Conservation (phyloP, 2,888 invertebrate genomes). For the Beris chalybata region DNA sequence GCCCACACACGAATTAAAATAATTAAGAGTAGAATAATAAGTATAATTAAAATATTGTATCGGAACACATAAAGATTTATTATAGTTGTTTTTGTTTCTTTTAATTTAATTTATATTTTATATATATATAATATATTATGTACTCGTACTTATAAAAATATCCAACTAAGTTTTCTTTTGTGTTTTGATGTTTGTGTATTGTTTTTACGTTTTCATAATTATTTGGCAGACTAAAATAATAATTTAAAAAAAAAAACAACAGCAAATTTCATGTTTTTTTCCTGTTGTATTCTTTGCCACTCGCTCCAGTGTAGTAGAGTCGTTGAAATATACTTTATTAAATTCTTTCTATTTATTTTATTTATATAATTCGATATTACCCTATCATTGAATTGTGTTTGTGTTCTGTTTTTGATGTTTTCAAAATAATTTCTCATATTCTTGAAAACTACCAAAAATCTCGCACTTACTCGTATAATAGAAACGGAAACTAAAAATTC, state of each 20-base stretch:
- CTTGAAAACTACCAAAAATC: no score
- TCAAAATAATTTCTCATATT: no score
- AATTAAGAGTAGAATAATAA: background rate
- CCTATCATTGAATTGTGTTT: no score
- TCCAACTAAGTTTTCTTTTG: slow-evolving; percentile 2
- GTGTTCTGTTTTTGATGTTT: no score
- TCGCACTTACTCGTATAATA: no score
- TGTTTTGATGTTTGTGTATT: no score
- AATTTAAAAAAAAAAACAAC: background rate
- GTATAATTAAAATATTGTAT: background rate
- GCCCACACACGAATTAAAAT: slow-evolving; percentile 4
- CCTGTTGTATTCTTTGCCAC: background rate
- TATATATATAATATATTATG: background rate
- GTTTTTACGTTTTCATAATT: background rate
- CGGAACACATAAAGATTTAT: background rate
- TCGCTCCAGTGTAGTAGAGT: slow-evolving; percentile 45
- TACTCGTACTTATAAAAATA: background rate
- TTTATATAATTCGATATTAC: background rate
- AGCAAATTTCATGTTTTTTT: background rate
- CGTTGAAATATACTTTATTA: background rate
- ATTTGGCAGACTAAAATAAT: slow-evolving; percentile 17
- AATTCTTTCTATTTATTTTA: background rate
- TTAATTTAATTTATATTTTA: background rate
- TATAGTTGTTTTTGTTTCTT: background rate
- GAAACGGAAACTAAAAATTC: no score